Conservation (phyloP, 2,797 vertebrate genomes). For the Bryconaethiops microstoma region DNA sequence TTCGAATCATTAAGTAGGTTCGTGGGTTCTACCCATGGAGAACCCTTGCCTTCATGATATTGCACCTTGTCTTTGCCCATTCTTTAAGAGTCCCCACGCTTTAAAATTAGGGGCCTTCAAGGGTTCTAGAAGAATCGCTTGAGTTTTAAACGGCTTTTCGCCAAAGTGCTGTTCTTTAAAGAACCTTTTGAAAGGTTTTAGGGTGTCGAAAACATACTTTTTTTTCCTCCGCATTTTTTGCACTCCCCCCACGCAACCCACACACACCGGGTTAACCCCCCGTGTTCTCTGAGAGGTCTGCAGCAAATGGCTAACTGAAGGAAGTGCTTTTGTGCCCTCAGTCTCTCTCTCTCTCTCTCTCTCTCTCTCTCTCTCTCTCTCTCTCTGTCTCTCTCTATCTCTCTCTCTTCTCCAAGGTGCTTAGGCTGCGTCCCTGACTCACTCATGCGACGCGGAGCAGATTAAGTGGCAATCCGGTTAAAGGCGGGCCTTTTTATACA, state of each 20-base stretch:
- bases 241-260: constrained; percentile 4
- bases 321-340: constrained; percentile 81
- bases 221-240: not conserved
- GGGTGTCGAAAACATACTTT: too few species aligned
- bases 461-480: constrained; percentile 88
- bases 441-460: constrained; percentile 88
- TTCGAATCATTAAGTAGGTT: too few species aligned
- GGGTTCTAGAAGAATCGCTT: too few species aligned
- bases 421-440: constrained; percentile 84
- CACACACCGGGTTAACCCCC: not conserved
- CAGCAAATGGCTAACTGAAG: constrained; percentile 67
- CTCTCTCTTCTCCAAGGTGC: constrained; percentile 79
- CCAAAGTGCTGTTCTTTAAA: too few species aligned
- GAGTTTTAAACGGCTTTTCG: too few species aligned
- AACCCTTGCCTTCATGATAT: too few species aligned
- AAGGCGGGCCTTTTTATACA: constrained; percentile 86
- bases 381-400: constrained; percentile 66
- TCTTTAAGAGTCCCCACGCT: too few species aligned
- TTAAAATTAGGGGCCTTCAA: too few species aligned
- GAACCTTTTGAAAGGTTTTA: too few species aligned
- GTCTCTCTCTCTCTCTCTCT: constrained; percentile 79
- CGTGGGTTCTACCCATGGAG: too few species aligned
- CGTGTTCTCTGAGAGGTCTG: constrained; percentile 58
- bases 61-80: too few species aligned
- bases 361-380: constrained; percentile 71